phyloP scores from a whole-genome alignment of 1,140 invertebrate genomes.

The Anoplolepis gracilipes region DNA sequence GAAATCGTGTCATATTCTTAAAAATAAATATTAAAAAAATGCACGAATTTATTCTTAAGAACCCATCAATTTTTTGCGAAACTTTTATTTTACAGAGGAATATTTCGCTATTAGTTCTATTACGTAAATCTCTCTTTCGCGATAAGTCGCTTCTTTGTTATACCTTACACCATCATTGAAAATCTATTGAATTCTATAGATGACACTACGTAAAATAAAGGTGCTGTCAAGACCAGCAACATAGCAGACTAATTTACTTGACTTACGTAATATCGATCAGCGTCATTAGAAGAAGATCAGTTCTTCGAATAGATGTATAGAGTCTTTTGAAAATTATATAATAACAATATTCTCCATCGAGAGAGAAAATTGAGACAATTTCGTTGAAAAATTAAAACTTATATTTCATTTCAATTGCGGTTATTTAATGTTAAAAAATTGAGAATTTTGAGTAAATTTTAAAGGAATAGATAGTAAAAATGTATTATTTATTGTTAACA shows the following conservation, averaged over 20 bases:
- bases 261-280: conserved; percentile 25
- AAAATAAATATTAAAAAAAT: not conserved
- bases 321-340: not conserved
- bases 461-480: not conserved
- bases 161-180: not conserved
- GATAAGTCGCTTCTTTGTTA: conserved; percentile 3
- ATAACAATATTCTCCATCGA: not conserved
- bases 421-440: not conserved
- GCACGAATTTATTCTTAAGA: not conserved
- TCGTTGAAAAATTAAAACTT: not conserved
- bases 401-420: not conserved
- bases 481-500: not conserved
- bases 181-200: conserved; percentile 1
- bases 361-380: not conserved
- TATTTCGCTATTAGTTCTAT: not conserved
- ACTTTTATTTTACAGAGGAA: not conserved
- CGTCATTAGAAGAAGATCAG: not conserved
- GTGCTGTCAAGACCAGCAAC: not conserved
- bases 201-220: conserved; percentile 4
- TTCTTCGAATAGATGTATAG: not conserved
- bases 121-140: not conserved
- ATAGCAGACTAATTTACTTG: conserved; percentile 15
- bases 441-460: not conserved
- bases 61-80: not conserved
- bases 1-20: not conserved